A percentile compares a stretch with the other conserved stretches of the same genome.
Evolutionary conservation across 2,797 vertebrate species (phyloP).

Genomic region (Trachurus trachurus): DNA sequence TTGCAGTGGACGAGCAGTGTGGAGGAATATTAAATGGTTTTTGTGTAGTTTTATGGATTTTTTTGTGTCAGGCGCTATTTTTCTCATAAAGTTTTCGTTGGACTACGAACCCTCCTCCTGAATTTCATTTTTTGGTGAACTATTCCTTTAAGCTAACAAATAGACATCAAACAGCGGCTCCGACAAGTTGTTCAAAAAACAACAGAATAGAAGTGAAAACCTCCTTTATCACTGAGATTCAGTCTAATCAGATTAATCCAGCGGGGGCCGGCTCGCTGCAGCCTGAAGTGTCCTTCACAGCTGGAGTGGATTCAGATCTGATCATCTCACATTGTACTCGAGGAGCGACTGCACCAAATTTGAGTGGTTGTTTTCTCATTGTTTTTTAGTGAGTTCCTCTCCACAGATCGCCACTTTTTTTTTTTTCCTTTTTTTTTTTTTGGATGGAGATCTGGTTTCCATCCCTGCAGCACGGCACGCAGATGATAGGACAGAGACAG

Average conservation of each 20-base stretch:
- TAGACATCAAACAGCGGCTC: conserved; percentile 1
- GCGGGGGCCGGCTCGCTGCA: conserved; percentile 6
- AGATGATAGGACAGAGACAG: too few species aligned
- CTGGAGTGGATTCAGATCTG: conserved; percentile 50
- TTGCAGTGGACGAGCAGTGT: too few species aligned
- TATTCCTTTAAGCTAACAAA: too few species aligned
- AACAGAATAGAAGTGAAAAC: conserved; percentile 9
- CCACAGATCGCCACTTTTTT: neutral
- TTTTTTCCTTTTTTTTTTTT: too few species aligned
- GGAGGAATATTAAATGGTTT: too few species aligned
- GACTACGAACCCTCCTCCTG: too few species aligned
- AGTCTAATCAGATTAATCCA: conserved; percentile 6
- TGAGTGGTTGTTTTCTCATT: neutral
- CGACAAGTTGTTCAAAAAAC: neutral
- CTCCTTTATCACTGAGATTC: neutral
- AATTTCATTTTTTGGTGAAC: too few species aligned
- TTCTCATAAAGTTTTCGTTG: too few species aligned
- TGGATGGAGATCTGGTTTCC: too few species aligned
- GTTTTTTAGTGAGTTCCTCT: neutral
- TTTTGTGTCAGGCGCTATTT: too few species aligned
- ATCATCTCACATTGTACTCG: neutral
- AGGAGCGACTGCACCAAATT: neutral
- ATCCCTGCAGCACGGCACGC: too few species aligned
- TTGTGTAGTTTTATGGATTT: too few species aligned
- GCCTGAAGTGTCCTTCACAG: conserved; percentile 47